Evolutionary conservation across 2,113 vertebrate genomes (phyloP).

Genomic region (Sinocyclocheilus maitianheensis): DNA sequence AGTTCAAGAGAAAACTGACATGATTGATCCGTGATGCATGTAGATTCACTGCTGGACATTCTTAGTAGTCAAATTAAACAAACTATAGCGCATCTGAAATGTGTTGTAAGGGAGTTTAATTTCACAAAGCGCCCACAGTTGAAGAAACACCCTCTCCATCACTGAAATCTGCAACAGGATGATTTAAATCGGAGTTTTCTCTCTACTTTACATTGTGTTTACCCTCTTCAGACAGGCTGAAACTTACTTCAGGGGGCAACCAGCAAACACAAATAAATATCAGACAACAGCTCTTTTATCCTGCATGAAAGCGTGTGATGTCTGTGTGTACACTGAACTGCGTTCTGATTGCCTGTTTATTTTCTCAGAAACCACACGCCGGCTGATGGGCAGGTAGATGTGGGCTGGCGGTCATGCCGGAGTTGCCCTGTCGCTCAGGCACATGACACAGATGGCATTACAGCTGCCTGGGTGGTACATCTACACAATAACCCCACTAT

Average conservation of each 20-base stretch:
- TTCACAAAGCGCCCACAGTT: background rate
- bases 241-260: slow-evolving; percentile 85
- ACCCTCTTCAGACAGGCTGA: slow-evolving; percentile 82
- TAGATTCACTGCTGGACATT: background rate
- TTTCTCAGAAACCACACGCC: slow-evolving; percentile 81
- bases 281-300: slow-evolving; percentile 83
- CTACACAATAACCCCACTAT: slow-evolving; percentile 34
- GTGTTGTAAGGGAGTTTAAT: background rate
- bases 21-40: background rate
- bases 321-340: slow-evolving; percentile 84
- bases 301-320: slow-evolving; percentile 86
- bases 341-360: slow-evolving; percentile 93
- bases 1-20: too few relatives aligned
- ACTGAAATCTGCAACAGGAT: background rate
- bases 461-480: slow-evolving; percentile 86
- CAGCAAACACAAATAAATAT: slow-evolving; percentile 88
- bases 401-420: slow-evolving; percentile 68
- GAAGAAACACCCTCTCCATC: background rate
- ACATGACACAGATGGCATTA: slow-evolving; percentile 75
- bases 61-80: background rate
- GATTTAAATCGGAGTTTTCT: background rate
- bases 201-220: slow-evolving; percentile 81
- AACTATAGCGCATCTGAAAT: background rate
- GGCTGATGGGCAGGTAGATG: slow-evolving; percentile 85
- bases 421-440: slow-evolving; percentile 38